Conservation (phyloP, 2,888 invertebrate genomes). For the Diadegma fenestrale region DNA sequence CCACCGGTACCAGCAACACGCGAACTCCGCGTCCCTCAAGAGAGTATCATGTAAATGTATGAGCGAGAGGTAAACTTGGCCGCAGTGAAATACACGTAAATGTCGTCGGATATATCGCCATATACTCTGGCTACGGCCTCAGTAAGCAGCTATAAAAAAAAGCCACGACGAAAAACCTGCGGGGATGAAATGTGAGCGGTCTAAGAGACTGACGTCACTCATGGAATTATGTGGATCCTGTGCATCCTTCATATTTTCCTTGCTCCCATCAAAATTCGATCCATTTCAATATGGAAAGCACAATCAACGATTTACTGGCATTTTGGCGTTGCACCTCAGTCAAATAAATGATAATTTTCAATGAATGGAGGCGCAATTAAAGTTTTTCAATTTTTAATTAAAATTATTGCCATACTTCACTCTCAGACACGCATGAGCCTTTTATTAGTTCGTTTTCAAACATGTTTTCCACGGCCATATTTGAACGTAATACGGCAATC, state of each 20-base stretch:
- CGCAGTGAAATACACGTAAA: conserved; percentile 64
- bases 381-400: background rate
- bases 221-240: conserved; percentile 49
- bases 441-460: background rate
- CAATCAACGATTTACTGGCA: background rate
- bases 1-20: conserved; percentile 57
- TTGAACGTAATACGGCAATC: conserved; percentile 10
- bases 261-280: conserved; percentile 30
- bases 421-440: background rate
- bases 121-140: conserved; percentile 30
- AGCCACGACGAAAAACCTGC: conserved; percentile 3
- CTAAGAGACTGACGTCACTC: conserved; percentile 57
- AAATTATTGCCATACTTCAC: background rate
- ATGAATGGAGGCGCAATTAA: no score
- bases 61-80: conserved; percentile 65
- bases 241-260: conserved; percentile 33
- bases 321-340: background rate
- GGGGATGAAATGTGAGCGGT: conserved; percentile 57
- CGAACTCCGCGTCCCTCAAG: conserved; percentile 67
- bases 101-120: conserved; percentile 58
- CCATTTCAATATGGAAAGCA: conserved; percentile 29
- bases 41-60: conserved; percentile 68
- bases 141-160: conserved; percentile 50
- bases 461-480: background rate
- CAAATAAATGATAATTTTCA: no score